Percentiles rank a stretch among this genome's conserved stretches.
These are phyloP conservation scores for Ataeniobius toweri DNA, from an alignment of 2,797 vertebrate species.

Conservation along the genomic window DNA sequence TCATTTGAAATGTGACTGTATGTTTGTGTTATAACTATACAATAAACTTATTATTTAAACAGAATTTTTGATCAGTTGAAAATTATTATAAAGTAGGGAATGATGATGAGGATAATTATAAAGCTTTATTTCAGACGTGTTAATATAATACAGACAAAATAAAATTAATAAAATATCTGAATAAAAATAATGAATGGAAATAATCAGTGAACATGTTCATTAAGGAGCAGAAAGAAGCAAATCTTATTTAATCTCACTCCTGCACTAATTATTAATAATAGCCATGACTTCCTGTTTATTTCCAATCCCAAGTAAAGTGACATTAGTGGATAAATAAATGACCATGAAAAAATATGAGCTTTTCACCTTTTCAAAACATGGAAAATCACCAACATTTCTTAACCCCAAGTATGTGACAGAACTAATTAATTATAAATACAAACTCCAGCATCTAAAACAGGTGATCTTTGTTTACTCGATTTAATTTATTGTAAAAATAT, in stretches of 20 bases:
- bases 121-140: neutral
- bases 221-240: neutral
- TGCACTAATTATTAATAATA: neutral
- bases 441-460: no score
- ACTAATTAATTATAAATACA: no score
- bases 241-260: neutral
- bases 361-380: neutral
- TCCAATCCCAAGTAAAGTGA: neutral
- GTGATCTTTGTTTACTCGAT: neutral
- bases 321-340: neutral
- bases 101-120: neutral
- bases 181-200: no score
- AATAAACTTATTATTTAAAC: slow-evolving; percentile 46
- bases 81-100: neutral
- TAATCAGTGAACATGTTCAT: neutral
- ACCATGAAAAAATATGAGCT: neutral
- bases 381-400: neutral
- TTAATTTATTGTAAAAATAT: neutral
- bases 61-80: slow-evolving; percentile 4
- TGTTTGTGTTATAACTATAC: slow-evolving; percentile 27
- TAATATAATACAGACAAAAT: neutral
- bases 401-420: neutral
- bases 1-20: slow-evolving; percentile 29
- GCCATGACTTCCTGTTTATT: neutral
- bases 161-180: neutral